phyloP scores from a whole-genome alignment of 2,888 invertebrate species.

The Lathronympha strigana region DNA sequence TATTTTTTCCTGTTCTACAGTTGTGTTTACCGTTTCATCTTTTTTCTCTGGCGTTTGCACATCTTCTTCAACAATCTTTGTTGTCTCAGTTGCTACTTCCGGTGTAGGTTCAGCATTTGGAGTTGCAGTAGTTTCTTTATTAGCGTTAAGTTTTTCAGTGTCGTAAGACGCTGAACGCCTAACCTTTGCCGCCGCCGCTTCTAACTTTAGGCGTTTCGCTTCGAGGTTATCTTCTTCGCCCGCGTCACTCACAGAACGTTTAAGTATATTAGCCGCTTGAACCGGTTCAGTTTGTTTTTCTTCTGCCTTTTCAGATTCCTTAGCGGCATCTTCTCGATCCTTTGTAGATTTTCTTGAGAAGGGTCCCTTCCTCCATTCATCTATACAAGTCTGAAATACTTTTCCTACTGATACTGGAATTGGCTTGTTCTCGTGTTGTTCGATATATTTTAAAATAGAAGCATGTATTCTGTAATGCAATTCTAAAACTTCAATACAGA shows the following conservation, averaged over 20 bases:
- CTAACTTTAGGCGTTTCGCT: conserved; percentile 70
- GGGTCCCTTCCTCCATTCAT: conserved; percentile 75
- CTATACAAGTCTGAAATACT: conserved; percentile 84
- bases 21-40: conserved; percentile 42
- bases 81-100: conserved; percentile 49
- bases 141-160: conserved; percentile 60
- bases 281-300: conserved; percentile 60
- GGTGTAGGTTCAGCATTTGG: conserved; percentile 43
- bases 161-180: conserved; percentile 77
- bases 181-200: conserved; percentile 76
- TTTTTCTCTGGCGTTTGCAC: conserved; percentile 42
- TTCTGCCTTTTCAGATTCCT: conserved; percentile 56
- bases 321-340: conserved; percentile 50
- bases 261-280: conserved; percentile 77
- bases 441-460: conserved; percentile 93
- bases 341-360: conserved; percentile 70
- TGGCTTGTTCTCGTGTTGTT: conserved; percentile 89
- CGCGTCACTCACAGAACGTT: conserved; percentile 77
- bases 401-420: conserved; percentile 85
- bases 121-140: conserved; percentile 52
- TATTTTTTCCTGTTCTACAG: conserved; percentile 45
- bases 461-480: conserved; percentile 93
- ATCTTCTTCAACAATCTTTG: conserved; percentile 37
- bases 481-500: conserved; percentile 95
- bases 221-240: conserved; percentile 76